A percentile compares a stretch with the other conserved stretches of the same genome.
phyloP scores from a whole-genome alignment of 2,797 vertebrate species.

The Propithecus perrieri region DNA sequence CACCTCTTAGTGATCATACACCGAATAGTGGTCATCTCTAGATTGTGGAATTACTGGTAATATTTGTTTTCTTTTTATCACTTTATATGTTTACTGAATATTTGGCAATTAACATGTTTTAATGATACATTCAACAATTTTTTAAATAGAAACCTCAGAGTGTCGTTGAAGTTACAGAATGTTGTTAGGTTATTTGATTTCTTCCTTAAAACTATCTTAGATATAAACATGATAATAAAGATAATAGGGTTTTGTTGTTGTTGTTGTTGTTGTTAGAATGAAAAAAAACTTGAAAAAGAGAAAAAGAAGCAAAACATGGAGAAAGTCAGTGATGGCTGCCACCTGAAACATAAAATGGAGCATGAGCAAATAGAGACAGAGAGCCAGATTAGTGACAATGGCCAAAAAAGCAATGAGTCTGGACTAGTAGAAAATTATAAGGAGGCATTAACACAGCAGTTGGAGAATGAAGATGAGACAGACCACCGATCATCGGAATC shows the following conservation, averaged over 20 bases:
- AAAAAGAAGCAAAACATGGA: slow-evolving; percentile 83
- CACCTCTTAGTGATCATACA: background rate
- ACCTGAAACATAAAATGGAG: slow-evolving; percentile 62
- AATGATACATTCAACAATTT: slow-evolving; percentile 25
- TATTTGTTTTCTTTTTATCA: slow-evolving; percentile 6
- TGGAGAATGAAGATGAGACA: slow-evolving; percentile 85
- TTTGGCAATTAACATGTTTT: slow-evolving; percentile 5
- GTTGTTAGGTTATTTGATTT: slow-evolving; percentile 17
- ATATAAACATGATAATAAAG: background rate
- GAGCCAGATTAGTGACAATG: slow-evolving; percentile 67
- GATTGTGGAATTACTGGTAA: background rate
- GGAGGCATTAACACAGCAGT: slow-evolving; percentile 79
- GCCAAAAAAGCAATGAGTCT: slow-evolving; percentile 72
- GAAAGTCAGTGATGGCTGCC: slow-evolving; percentile 59
- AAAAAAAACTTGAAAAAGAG: slow-evolving; percentile 89
- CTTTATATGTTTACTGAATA: background rate
- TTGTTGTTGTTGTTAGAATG: slow-evolving; percentile 85
- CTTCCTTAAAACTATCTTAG: background rate
- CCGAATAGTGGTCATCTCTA: background rate
- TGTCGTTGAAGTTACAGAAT: background rate
- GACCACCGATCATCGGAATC: slow-evolving; percentile 88
- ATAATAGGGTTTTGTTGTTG: background rate
- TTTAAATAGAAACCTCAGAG: background rate
- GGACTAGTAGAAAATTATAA: slow-evolving; percentile 72
- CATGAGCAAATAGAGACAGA: slow-evolving; percentile 76